Evolutionary conservation across 64 coral and sea anemone species (phyloP), one percentile per base, ranked within the genome.

Genomic region (Acropora yongei): DNA sequence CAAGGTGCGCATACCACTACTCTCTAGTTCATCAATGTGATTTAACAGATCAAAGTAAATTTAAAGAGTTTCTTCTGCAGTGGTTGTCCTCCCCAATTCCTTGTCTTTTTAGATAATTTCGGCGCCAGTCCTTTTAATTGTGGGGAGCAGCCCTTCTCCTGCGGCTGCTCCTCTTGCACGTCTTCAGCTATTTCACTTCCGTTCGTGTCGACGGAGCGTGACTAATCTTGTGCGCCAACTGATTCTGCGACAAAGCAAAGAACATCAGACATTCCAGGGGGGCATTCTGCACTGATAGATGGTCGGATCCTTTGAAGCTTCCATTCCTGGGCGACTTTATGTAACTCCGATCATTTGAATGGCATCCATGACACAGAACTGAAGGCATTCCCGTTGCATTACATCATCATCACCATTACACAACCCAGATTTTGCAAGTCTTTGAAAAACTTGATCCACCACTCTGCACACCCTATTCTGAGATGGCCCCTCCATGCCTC

Each of bases 81-180:
- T 82, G 53, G 78, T 73, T 6, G 78, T 45, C 48, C 57, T 68
- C 41, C 73, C 61, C 16, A 91, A 73, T 7, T 77, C 79, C 47
- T 91, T 49, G 47, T 83, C 89, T 77, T 91, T 79, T 61, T 58
- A 74, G 80, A 91, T 83, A 39, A 63, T 9, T 63, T 63, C 58
- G 58, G 8, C 30, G 30, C 8, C 8, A 63, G 58, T 14, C 14
- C 7, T 63, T 63, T 87, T 57, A 93, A 87, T 9, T 49, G 43
- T 8, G 76, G 75, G 3, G 58, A 67, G 44, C 91, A 93, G 57
- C 84, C 91, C 78, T 71, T 76, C 45, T 58, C 55, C 48, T 66
- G 74, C 19, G 91, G 66, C 55, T 68, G 65, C 46, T 20, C 78
- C 14, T 47, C 66, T 81, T 51, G 69, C 76, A 11, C 17, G 86